Evolutionary conservation across 1,140 invertebrate genomes (phyloP), one percentile per base, ranked within the genome.

Genomic region (Brachystomella parvula): DNA sequence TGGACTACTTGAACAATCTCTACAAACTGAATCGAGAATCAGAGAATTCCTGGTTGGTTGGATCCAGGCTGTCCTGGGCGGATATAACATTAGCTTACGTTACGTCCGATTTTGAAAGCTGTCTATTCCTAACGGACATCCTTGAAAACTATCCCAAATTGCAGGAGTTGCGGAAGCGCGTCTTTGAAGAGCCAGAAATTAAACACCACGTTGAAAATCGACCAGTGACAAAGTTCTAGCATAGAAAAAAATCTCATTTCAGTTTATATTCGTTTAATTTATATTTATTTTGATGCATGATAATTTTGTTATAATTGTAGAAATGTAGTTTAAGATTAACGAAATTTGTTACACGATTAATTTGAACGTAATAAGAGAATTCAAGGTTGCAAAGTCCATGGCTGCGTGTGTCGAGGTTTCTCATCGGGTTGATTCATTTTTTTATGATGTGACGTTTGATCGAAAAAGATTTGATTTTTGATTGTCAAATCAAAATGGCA

Each of bases 181-280:
- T 62, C 3, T 24, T 19, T 19, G 39, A 35, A 3, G 6, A 6
- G 15, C 30, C 30, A 19, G 60, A 35, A 62, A 62, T 62, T 29
- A 62, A 62, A 39, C 31, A 62, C 39, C 44, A 32, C 26, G 21
- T 62, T 3, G 60, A 30, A 2, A 39, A 28, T 26, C 60, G 60
- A 24, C 60, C 60, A 44, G 31, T 31, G 6, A 62, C 60, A 39
- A 3, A 15, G 44, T 62, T 62, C 28, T 62, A 62, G 30, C 26
- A 17, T 31, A 53, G 49, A 6, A 6, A 53, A 53, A 53, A 6
- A 6, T 9, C 24, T 53, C 24, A 15, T 6, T 53, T 24, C 9
- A 53, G 24, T 6, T 9, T 53, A 21, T 9, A 6, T 53, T 9
- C 6, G 19, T 6, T 39, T 39, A 9, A 6, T 39, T 9, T 9